Evolutionary conservation across 30 jellyfish, hydroid and myxozoan species (phyloP).

Genomic region (Chrysaora quinquecirrha): DNA sequence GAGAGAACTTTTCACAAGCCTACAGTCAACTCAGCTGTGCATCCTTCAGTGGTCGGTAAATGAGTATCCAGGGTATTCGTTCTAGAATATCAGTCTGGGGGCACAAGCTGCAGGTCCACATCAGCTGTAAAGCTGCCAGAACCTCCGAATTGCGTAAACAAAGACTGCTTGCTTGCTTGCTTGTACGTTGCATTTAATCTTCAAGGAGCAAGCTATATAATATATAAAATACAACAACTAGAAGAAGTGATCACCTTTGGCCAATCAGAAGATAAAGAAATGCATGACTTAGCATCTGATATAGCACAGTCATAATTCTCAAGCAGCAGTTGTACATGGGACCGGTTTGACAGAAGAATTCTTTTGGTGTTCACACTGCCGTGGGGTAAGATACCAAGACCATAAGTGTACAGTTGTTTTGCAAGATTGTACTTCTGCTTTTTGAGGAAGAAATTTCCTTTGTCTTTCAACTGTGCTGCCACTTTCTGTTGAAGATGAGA

Average conservation of each 20-base stretch:
- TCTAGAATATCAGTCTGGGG: too few species aligned
- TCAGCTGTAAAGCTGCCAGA: too few species aligned
- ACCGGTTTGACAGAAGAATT: background rate
- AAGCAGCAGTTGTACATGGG: background rate
- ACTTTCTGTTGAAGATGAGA: background rate
- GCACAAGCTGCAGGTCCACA: too few species aligned
- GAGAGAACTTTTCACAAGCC: too few species aligned
- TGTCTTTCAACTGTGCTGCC: background rate
- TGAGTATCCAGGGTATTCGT: too few species aligned
- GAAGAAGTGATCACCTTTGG: conserved; percentile 1
- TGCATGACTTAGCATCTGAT: background rate
- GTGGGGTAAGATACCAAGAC: background rate
- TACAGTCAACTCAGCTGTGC: too few species aligned
- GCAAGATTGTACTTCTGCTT: background rate
- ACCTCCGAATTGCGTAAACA: too few species aligned
- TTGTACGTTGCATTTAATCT: too few species aligned
- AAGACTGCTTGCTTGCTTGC: too few species aligned
- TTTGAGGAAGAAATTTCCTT: background rate
- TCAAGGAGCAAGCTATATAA: too few species aligned
- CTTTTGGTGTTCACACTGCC: background rate
- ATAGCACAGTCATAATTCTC: background rate
- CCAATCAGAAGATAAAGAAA: background rate
- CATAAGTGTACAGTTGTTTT: background rate
- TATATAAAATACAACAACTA: too few species aligned
- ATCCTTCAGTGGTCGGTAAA: too few species aligned